Evolutionary conservation across 2,113 vertebrate species (phyloP).

Genomic region (Limnothrissa miodon): DNA sequence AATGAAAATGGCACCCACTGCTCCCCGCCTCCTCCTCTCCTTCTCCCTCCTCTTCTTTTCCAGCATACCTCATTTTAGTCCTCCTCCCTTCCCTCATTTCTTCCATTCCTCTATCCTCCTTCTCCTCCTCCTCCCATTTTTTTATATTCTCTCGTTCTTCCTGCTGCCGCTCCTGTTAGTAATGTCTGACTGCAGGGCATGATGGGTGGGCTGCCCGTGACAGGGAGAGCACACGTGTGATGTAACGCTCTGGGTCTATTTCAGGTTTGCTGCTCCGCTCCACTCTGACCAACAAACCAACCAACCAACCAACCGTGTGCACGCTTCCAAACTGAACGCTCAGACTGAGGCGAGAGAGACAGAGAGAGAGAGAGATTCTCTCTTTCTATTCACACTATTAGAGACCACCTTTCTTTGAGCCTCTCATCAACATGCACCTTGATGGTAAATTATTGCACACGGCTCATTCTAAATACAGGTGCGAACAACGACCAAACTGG

Average conservation of each 20-base stretch:
- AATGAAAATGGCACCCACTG: neutral
- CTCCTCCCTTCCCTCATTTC: neutral
- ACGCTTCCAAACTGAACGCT: too few species aligned
- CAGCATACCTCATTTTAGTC: neutral
- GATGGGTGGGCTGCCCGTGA: neutral
- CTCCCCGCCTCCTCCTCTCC: neutral
- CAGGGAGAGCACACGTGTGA: constrained; percentile 46
- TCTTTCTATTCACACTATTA: too few species aligned
- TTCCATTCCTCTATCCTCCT: neutral
- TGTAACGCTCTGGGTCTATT: constrained; percentile 65
- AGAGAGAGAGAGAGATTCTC: too few species aligned
- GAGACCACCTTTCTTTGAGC: too few species aligned
- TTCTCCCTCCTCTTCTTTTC: neutral
- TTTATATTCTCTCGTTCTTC: neutral
- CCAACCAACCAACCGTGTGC: neutral
- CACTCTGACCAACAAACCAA: too few species aligned
- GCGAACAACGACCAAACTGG: too few species aligned
- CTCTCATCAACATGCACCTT: too few species aligned
- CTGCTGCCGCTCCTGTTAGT: neutral
- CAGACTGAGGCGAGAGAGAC: neutral
- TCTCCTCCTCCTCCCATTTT: neutral
- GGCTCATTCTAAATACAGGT: too few species aligned
- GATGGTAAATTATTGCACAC: constrained; percentile 9
- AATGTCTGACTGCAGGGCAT: neutral
- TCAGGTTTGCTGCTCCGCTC: constrained; percentile 47